Evolutionary conservation across 2,888 invertebrate genomes (phyloP).

Genomic region (Thera britannica): DNA sequence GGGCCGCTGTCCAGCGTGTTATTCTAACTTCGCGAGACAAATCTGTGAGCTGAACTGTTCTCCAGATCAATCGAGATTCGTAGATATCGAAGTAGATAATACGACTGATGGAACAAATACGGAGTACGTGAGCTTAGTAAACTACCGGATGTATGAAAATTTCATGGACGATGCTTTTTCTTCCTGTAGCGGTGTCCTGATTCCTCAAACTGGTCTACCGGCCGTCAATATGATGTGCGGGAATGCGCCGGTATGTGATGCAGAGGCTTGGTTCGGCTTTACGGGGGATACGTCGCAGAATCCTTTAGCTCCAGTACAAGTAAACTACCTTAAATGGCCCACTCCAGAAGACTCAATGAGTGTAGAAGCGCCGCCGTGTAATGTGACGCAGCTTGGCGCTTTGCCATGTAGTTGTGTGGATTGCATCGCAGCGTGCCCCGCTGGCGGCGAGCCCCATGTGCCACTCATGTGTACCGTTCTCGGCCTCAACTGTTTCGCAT

Average conservation of each 20-base stretch:
- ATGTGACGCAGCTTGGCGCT: conserved; percentile 82
- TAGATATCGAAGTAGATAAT: conserved; percentile 53
- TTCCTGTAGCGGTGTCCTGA: conserved; percentile 91
- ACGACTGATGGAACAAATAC: conserved; percentile 44
- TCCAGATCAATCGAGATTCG: conserved; percentile 86
- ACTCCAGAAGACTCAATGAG: conserved; percentile 74
- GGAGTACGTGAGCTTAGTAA: conserved; percentile 75
- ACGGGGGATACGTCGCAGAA: conserved; percentile 84
- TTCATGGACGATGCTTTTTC: conserved; percentile 88
- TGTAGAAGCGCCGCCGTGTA: conserved; percentile 81
- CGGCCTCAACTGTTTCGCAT: conserved; percentile 86
- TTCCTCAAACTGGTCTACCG: conserved; percentile 89
- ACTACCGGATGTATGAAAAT: conserved; percentile 82
- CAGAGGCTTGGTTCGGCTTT: conserved; percentile 86
- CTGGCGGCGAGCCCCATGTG: conserved; percentile 68
- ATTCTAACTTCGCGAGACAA: conserved; percentile 89
- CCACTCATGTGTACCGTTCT: conserved; percentile 82
- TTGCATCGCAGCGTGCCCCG: conserved; percentile 87
- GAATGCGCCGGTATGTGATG: conserved; percentile 86
- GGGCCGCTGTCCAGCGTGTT: conserved; percentile 92
- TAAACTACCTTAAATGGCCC: conserved; percentile 81
- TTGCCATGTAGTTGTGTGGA: conserved; percentile 92
- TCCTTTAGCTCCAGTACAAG: conserved; percentile 86
- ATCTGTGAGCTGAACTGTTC: conserved; percentile 94
- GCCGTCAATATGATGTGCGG: conserved; percentile 94